These are phyloP conservation scores for Drosophila percnosoma DNA, from an alignment of 2,888 invertebrate species.

Conservation along the genomic window DNA sequence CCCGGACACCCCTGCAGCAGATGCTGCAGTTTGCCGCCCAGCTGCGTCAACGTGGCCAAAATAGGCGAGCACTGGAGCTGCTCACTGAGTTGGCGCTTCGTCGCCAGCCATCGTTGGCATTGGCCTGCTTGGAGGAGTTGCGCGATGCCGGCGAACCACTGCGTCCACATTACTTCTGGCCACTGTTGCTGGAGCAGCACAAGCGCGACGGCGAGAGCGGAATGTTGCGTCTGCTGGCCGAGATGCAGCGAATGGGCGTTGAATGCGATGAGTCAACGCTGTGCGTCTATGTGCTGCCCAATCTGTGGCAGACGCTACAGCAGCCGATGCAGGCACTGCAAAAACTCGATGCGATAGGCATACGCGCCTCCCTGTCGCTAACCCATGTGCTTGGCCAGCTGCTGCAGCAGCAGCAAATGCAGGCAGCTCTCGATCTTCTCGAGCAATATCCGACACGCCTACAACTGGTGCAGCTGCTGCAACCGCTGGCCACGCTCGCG, in stretches of 20 bases:
- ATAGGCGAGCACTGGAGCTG: constrained; percentile 85
- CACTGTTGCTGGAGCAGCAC: constrained; percentile 86
- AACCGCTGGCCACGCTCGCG: constrained; percentile 86
- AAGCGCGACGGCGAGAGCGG: constrained; percentile 86
- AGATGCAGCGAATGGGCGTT: constrained; percentile 86
- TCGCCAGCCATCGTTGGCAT: constrained; percentile 60
- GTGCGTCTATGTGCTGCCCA: constrained; percentile 86
- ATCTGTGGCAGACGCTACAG: constrained; percentile 77
- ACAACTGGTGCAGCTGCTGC: constrained; percentile 85
- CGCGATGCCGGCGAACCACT: constrained; percentile 64
- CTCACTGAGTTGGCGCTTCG: constrained; percentile 86
- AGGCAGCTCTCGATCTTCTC: constrained; percentile 55
- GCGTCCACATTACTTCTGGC: constrained; percentile 89
- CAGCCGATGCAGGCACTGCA: constrained; percentile 73
- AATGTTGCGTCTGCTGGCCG: constrained; percentile 86
- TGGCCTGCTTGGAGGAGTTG: constrained; percentile 73
- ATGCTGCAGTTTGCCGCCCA: constrained; percentile 80
- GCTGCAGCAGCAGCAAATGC: constrained; percentile 67
- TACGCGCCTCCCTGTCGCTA: constrained; percentile 73
- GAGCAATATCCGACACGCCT: constrained; percentile 85
- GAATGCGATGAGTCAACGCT: constrained; percentile 87
- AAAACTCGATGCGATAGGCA: constrained; percentile 72
- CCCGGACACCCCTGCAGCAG: constrained; percentile 82
- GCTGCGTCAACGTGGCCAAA: constrained; percentile 75
- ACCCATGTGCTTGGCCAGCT: constrained; percentile 75